phyloP scores from a whole-genome alignment of 2,888 invertebrate species.

The Drosophila ezoana region DNA sequence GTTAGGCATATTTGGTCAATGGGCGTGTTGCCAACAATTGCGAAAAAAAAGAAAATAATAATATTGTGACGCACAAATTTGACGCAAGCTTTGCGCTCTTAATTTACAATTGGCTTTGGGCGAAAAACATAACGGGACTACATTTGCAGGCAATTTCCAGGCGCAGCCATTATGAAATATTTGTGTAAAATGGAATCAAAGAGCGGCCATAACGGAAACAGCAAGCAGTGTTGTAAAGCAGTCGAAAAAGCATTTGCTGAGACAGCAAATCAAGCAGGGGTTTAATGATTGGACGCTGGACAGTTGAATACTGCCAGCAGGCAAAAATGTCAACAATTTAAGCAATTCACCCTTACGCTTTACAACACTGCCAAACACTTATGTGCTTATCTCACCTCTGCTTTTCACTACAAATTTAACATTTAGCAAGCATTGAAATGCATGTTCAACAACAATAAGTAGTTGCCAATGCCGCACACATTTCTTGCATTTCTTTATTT shows the following conservation, averaged over 20 bases:
- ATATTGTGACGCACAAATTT: conserved; percentile 17
- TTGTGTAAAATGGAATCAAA: background rate
- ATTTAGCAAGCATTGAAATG: conserved; percentile 8
- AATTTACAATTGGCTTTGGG: conserved; percentile 11
- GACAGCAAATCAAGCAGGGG: background rate
- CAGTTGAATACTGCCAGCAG: no score
- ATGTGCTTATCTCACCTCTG: no score
- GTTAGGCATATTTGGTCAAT: conserved; percentile 11
- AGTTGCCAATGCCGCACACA: conserved; percentile 10
- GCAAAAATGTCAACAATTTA: conserved; percentile 2
- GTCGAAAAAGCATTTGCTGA: background rate
- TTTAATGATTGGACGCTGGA: background rate
- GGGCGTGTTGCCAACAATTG: conserved; percentile 18
- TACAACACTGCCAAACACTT: background rate
- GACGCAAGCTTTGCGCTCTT: conserved; percentile 24
- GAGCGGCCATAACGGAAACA: conserved; percentile 1
- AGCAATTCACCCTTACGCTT: background rate
- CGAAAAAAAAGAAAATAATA: background rate
- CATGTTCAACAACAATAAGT: conserved; percentile 22
- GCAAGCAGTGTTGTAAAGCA: background rate
- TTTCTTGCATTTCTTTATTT: conserved; percentile 10
- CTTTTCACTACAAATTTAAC: background rate
- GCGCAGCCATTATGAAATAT: background rate
- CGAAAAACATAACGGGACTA: background rate
- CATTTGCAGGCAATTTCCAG: background rate